Percentiles rank a stretch among this genome's conserved stretches.
These are phyloP conservation scores for Nemotelus nigrinus DNA, from an alignment of 2,888 invertebrate species.

Conservation along the genomic window DNA sequence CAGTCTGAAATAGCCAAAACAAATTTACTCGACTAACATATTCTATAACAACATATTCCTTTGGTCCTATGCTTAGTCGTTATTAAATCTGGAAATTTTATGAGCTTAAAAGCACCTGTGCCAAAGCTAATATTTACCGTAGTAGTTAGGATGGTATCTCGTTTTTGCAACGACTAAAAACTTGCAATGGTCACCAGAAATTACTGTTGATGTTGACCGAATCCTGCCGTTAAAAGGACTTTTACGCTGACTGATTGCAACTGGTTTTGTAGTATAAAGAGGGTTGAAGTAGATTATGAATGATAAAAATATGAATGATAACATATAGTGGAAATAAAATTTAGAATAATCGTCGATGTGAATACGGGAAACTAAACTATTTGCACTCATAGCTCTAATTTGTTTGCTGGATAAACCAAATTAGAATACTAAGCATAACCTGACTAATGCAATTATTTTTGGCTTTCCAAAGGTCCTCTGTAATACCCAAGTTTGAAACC, in stretches of 20 bases:
- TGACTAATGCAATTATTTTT: too few species aligned
- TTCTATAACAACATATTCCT: background rate
- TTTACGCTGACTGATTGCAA: background rate
- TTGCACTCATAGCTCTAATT: too few species aligned
- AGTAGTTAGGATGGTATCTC: background rate
- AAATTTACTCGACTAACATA: constrained; percentile 13
- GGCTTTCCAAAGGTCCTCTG: too few species aligned
- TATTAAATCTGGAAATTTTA: constrained; percentile 24
- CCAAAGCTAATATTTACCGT: constrained; percentile 25
- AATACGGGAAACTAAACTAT: too few species aligned
- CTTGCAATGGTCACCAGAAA: constrained; percentile 24
- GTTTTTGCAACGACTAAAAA: background rate
- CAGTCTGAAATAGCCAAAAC: constrained; percentile 18
- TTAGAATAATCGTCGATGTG: too few species aligned
- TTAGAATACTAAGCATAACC: too few species aligned
- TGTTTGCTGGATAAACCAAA: too few species aligned
- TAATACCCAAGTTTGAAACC: too few species aligned
- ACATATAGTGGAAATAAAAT: too few species aligned
- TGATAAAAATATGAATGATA: too few species aligned
- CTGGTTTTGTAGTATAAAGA: too few species aligned
- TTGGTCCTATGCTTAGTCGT: background rate
- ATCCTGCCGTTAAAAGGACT: background rate
- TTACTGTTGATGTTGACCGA: constrained; percentile 34
- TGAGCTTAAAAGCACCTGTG: constrained; percentile 35
- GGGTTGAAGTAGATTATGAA: too few species aligned